These are phyloP conservation scores for Okamejei kenojei DNA, from an alignment of 2,797 vertebrate species.

Conservation along the genomic window DNA sequence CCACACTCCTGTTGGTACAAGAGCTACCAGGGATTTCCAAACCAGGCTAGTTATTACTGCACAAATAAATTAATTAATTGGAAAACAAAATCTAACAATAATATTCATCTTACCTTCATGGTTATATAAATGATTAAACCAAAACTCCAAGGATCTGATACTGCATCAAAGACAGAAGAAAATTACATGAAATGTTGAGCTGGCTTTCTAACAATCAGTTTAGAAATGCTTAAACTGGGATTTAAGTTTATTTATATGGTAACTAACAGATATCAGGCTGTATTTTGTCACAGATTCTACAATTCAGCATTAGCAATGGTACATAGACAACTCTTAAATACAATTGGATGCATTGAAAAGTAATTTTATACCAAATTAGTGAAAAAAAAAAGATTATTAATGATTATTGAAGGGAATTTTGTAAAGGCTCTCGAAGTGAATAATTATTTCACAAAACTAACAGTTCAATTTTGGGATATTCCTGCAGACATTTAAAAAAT, in stretches of 20 bases:
- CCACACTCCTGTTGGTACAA: not conserved
- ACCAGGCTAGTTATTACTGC: not conserved
- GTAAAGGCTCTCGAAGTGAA: no score
- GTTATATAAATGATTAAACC: constrained; percentile 89
- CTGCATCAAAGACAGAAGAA: constrained; percentile 54
- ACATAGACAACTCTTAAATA: not conserved
- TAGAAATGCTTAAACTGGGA: not conserved
- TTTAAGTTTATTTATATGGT: not conserved
- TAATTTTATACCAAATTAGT: not conserved
- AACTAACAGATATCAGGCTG: not conserved
- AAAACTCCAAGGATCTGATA: constrained; percentile 87
- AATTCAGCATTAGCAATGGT: not conserved
- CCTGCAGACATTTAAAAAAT: no score
- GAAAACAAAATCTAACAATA: not conserved
- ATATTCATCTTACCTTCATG: constrained; percentile 74
- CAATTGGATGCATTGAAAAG: not conserved
- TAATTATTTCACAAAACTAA: no score
- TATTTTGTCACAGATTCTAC: not conserved
- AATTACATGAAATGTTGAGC: not conserved
- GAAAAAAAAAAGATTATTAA: not conserved
- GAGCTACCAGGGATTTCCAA: not conserved
- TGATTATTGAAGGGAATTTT: not conserved
- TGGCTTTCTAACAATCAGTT: not conserved
- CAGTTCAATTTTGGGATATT: no score
- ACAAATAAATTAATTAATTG: not conserved